phyloP scores from a whole-genome alignment of 1,140 invertebrate genomes.

The Chironomus tepperi region DNA sequence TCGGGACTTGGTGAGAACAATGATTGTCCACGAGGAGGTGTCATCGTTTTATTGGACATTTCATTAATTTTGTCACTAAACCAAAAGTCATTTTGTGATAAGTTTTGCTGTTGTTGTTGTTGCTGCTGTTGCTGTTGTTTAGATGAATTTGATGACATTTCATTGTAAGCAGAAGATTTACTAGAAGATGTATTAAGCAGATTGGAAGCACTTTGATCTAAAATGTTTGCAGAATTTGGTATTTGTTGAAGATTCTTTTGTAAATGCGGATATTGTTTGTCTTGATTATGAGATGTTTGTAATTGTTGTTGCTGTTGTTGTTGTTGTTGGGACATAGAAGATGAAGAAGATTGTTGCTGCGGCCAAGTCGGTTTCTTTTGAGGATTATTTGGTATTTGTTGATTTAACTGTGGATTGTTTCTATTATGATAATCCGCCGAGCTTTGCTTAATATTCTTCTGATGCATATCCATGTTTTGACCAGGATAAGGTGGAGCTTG shows the following conservation, averaged over 20 bases:
- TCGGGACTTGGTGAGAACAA: not conserved
- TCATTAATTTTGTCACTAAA: not conserved
- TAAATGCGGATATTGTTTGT: slow-evolving; percentile 9
- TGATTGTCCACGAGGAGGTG: not conserved
- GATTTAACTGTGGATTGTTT: not conserved
- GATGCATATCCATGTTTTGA: not conserved
- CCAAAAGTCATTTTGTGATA: slow-evolving; percentile 4
- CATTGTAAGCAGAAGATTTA: not conserved
- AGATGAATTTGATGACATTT: not conserved
- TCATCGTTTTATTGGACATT: not conserved
- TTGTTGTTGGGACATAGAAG: slow-evolving; percentile 24
- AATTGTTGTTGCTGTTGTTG: not conserved
- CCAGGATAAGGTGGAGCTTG: not conserved
- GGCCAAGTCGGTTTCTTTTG: slow-evolving; percentile 29
- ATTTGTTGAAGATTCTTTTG: slow-evolving; percentile 5
- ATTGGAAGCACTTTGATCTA: not conserved
- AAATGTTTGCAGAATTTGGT: not conserved
- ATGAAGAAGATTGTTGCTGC: slow-evolving; percentile 18
- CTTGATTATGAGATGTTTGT: not conserved
- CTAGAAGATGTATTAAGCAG: not conserved
- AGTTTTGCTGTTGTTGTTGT: not conserved
- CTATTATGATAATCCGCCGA: slow-evolving; percentile 3
- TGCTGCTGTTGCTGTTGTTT: not conserved
- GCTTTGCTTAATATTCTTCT: not conserved
- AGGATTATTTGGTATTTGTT: slow-evolving; percentile 24